These are phyloP conservation scores for Coelopa frigida DNA, from an alignment of 1,140 invertebrate genomes.

Conservation along the genomic window DNA sequence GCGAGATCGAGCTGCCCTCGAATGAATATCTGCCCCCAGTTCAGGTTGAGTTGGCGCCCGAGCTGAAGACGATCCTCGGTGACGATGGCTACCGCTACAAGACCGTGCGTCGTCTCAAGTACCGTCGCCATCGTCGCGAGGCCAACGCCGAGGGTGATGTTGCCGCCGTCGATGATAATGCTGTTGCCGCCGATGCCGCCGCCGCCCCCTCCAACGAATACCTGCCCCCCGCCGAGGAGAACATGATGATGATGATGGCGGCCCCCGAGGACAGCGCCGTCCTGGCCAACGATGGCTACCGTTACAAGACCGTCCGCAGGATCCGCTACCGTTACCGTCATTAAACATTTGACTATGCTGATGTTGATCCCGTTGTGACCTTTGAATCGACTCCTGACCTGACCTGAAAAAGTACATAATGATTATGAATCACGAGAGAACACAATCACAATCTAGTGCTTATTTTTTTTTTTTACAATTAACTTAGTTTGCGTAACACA, in stretches of 20 bases:
- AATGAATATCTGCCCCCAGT: conserved; percentile 35
- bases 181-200: neutral
- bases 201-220: conserved; percentile 25
- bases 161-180: conserved; percentile 13
- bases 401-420: too few relatives aligned
- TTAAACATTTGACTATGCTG: too few relatives aligned
- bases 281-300: conserved; percentile 35
- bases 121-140: conserved; percentile 35
- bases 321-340: conserved; percentile 36
- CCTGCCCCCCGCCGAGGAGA: conserved; percentile 27
- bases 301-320: conserved; percentile 38
- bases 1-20: conserved; percentile 24
- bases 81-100: conserved; percentile 38
- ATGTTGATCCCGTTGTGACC: too few relatives aligned
- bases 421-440: too few relatives aligned
- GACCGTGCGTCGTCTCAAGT: conserved; percentile 35
- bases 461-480: too few relatives aligned
- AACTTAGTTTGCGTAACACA: too few relatives aligned
- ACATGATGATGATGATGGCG: conserved; percentile 9
- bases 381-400: too few relatives aligned
- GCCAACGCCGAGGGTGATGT: conserved; percentile 11
- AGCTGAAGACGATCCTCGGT: conserved; percentile 30
- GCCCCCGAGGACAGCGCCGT: conserved; percentile 29
- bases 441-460: too few relatives aligned
- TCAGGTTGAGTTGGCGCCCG: conserved; percentile 31